Percentiles rank a stretch among this genome's conserved stretches.
These are phyloP conservation scores for Mallateleia sp. DNA, from an alignment of 2,888 invertebrate genomes.

Conservation along the genomic window DNA sequence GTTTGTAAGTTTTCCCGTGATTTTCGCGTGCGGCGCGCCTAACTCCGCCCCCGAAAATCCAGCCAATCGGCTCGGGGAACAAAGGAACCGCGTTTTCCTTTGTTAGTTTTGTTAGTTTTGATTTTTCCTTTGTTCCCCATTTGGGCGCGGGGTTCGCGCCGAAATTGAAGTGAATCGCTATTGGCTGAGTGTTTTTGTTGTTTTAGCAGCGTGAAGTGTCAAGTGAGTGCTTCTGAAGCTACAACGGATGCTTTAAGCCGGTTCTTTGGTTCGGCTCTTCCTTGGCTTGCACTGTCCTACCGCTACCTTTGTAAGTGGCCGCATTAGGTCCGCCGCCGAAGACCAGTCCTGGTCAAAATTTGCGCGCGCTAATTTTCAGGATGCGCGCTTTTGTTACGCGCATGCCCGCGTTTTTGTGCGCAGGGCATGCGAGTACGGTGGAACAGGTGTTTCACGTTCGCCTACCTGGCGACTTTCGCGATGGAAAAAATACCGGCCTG, in stretches of 20 bases:
- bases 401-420: constrained; percentile 58
- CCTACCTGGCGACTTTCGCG: constrained; percentile 38
- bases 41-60: constrained; percentile 14
- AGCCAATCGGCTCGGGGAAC: constrained; percentile 24
- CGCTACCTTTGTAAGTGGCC: constrained; percentile 47
- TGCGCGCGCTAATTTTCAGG: constrained; percentile 41
- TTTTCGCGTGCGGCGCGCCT: background rate
- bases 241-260: constrained; percentile 2
- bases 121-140: constrained; percentile 51
- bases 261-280: background rate
- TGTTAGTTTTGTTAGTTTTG: too few species aligned
- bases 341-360: constrained; percentile 41
- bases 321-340: background rate
- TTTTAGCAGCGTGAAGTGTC: constrained; percentile 49
- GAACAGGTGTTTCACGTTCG: constrained; percentile 51
- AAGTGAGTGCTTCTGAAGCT: constrained; percentile 27
- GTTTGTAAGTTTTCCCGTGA: constrained; percentile 22
- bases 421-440: constrained; percentile 7
- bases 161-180: background rate
- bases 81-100: constrained; percentile 47
- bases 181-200: constrained; percentile 52
- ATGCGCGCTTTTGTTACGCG: constrained; percentile 44
- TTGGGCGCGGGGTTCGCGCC: constrained; percentile 41
- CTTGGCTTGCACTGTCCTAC: constrained; percentile 51
- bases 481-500: constrained; percentile 3